Conservation (phyloP, 2,113 vertebrate species). For the Eira barbara region DNA sequence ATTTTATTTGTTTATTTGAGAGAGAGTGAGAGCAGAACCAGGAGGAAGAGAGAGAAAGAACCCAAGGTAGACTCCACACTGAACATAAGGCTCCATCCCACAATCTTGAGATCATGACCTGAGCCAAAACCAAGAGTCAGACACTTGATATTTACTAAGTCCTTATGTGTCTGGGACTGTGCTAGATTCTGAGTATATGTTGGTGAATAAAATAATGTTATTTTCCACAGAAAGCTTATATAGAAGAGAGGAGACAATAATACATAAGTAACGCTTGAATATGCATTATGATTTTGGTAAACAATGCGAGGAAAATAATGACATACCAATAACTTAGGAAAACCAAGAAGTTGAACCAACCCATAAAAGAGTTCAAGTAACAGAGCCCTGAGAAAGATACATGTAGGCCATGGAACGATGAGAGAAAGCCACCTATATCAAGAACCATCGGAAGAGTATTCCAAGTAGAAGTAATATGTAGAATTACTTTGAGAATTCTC, state of each 20-base stretch:
- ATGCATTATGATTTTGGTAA: not conserved
- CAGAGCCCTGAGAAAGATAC: not conserved
- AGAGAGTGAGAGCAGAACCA: not conserved
- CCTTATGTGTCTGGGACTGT: not conserved
- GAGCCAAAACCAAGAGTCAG: not conserved
- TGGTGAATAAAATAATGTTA: not conserved
- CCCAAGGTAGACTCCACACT: not conserved
- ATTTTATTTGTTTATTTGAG: not conserved
- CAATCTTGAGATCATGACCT: not conserved
- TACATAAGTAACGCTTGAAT: not conserved
- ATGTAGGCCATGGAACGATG: not conserved
- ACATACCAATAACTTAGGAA: not conserved
- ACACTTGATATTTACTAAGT: not conserved
- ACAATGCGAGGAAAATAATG: not conserved
- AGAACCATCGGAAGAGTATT: not conserved
- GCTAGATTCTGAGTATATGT: not conserved
- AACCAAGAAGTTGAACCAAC: not conserved
- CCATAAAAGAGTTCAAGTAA: not conserved
- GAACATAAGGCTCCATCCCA: not conserved
- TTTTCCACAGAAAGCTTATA: not conserved
- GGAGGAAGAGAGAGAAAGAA: not conserved
- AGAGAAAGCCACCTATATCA: not conserved
- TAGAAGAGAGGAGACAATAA: not conserved
- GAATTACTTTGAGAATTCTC: not conserved
- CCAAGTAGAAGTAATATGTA: not conserved